Percentiles rank a stretch among this genome's conserved stretches.
Evolutionary conservation across 2,797 vertebrate species (phyloP).

Genomic region (Moxostoma hubbsi): DNA sequence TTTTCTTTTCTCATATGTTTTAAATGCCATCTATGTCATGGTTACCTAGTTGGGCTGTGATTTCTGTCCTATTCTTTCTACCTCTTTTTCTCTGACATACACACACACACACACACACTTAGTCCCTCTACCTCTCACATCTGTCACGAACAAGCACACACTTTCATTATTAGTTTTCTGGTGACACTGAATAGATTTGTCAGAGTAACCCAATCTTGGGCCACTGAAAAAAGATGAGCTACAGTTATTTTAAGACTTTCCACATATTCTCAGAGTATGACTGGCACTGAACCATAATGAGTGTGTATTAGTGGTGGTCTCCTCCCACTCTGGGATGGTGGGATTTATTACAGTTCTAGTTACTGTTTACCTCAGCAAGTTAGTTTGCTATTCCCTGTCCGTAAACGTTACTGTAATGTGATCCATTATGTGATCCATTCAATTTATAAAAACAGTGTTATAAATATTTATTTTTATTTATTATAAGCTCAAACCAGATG

Average conservation of each 20-base stretch:
- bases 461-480: too few species aligned
- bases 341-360: constrained; percentile 9
- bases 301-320: constrained; percentile 41
- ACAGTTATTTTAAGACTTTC: constrained; percentile 40
- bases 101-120: neutral
- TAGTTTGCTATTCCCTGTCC: neutral
- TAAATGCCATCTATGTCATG: constrained; percentile 33
- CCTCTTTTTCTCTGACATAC: constrained; percentile 12
- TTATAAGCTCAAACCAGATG: too few species aligned
- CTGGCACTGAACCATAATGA: constrained; percentile 44
- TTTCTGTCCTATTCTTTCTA: neutral
- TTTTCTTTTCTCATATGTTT: constrained; percentile 23
- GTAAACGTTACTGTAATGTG: neutral
- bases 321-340: constrained; percentile 17
- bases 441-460: too few species aligned
- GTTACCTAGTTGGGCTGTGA: too few species aligned
- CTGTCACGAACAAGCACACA: constrained; percentile 38
- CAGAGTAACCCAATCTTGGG: constrained; percentile 37
- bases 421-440: too few species aligned
- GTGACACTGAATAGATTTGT: constrained; percentile 38
- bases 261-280: constrained; percentile 36
- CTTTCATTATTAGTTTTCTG: constrained; percentile 46
- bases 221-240: constrained; percentile 44
- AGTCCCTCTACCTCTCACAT: constrained; percentile 27
- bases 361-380: neutral